Evolutionary conservation across 2,113 vertebrate species (phyloP).

Genomic region (Corydoras maculifer): DNA sequence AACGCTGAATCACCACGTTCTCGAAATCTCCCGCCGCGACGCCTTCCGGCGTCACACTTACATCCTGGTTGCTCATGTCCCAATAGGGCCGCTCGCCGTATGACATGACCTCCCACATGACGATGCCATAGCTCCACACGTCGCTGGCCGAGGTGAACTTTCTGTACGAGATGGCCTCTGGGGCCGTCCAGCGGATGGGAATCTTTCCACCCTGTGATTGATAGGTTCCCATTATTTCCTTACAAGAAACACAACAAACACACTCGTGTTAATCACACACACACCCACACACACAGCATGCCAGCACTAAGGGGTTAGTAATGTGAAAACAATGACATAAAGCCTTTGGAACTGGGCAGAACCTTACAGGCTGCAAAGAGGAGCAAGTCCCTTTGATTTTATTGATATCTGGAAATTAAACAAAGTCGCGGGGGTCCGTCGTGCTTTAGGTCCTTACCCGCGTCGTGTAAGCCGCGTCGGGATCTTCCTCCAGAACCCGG

Average conservation of each 20-base stretch:
- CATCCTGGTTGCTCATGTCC: conserved; percentile 98
- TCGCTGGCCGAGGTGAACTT: conserved; percentile 91
- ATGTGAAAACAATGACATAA: background rate
- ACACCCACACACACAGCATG: conserved; percentile 8
- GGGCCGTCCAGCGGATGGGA: conserved; percentile 94
- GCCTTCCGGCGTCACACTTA: conserved; percentile 59
- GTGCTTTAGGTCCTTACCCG: conserved; percentile 62
- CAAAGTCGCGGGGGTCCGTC: background rate
- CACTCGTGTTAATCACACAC: conserved; percentile 41
- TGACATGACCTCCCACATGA: conserved; percentile 98
- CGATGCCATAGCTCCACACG: conserved; percentile 92
- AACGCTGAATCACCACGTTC: conserved; percentile 4
- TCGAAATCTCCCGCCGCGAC: background rate
- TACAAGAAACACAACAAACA: conserved; percentile 42
- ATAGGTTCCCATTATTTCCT: conserved; percentile 67
- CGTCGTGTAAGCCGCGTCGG: conserved; percentile 91
- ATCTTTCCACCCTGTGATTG: conserved; percentile 88
- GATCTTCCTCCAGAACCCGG: conserved; percentile 89
- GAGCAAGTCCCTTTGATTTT: background rate
- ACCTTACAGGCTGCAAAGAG: background rate
- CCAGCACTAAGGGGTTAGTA: conserved; percentile 27
- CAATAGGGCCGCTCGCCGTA: conserved; percentile 94
- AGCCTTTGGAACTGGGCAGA: background rate
- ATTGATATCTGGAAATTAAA: background rate
- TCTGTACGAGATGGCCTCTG: conserved; percentile 92